These are phyloP conservation scores for Geophilus truncorum DNA, from an alignment of 2,888 invertebrate genomes.

Conservation along the genomic window DNA sequence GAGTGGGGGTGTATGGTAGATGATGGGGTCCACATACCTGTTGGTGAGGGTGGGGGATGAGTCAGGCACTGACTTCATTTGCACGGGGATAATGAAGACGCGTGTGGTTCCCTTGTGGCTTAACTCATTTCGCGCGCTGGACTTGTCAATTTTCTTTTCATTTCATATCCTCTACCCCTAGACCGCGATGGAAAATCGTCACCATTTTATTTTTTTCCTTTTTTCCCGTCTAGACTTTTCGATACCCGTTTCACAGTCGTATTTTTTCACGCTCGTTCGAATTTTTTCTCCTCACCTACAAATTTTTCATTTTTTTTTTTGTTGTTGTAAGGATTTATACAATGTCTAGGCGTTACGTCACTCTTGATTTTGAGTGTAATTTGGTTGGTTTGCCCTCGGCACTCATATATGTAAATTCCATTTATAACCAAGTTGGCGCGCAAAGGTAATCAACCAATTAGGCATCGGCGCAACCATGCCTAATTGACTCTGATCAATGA, in stretches of 20 bases:
- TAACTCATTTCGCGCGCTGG: neutral
- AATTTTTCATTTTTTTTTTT: neutral
- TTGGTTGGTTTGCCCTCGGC: neutral
- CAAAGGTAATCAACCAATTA: slow-evolving; percentile 12
- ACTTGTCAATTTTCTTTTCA: neutral
- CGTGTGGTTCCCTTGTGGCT: neutral
- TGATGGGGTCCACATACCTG: neutral
- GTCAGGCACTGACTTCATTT: slow-evolving; percentile 11
- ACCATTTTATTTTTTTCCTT: neutral
- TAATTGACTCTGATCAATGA: slow-evolving; percentile 17
- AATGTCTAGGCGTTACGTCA: neutral
- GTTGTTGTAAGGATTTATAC: neutral
- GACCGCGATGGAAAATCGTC: neutral
- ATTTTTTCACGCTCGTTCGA: no score
- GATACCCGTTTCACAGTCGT: neutral
- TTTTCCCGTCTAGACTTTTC: neutral
- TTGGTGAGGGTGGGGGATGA: slow-evolving; percentile 2
- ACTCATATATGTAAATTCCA: slow-evolving; percentile 1
- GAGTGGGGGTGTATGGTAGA: neutral
- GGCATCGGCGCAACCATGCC: neutral
- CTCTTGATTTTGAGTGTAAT: neutral
- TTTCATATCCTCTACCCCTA: neutral
- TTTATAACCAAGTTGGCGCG: neutral
- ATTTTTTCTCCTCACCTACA: neutral
- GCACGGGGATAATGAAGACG: slow-evolving; percentile 11